Evolutionary conservation across 2,797 vertebrate species (phyloP).

Genomic region (Gymnocypris eckloni): DNA sequence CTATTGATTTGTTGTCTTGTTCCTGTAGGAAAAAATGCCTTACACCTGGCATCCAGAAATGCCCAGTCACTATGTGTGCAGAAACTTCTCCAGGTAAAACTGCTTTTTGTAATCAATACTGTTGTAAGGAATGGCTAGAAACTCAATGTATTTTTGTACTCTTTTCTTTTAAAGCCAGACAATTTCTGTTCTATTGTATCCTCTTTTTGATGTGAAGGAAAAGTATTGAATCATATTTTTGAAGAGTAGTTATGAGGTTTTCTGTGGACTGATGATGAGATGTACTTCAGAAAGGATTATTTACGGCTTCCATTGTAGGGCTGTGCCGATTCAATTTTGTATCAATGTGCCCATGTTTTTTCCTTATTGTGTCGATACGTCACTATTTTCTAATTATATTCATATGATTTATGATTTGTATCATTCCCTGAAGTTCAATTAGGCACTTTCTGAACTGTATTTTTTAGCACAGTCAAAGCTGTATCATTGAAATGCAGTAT

Average conservation of each 20-base stretch:
- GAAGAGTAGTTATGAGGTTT: neutral
- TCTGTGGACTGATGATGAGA: neutral
- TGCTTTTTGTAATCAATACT: neutral
- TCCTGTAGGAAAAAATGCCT: conserved; percentile 88
- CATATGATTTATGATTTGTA: neutral
- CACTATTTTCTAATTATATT: neutral
- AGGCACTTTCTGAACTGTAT: neutral
- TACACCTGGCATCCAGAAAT: conserved; percentile 92
- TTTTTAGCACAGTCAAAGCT: neutral
- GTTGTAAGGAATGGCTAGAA: too few relatives aligned
- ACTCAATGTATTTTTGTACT: too few relatives aligned
- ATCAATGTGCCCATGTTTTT: neutral
- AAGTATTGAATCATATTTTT: neutral
- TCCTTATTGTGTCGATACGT: too few relatives aligned
- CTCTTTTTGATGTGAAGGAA: neutral
- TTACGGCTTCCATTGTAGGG: neutral
- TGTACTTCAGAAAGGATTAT: conserved; percentile 7
- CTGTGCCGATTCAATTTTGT: neutral
- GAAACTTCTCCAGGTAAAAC: conserved; percentile 93
- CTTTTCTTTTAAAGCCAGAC: neutral
- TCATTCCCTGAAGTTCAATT: neutral
- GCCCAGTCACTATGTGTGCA: conserved; percentile 92
- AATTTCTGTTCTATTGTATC: conserved; percentile 1
- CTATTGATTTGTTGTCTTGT: conserved; percentile 36
- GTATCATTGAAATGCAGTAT: neutral